Percentiles rank a stretch among this genome's conserved stretches.
These are phyloP conservation scores for Equus quagga DNA, from an alignment of 2,113 vertebrate species.

Conservation along the genomic window DNA sequence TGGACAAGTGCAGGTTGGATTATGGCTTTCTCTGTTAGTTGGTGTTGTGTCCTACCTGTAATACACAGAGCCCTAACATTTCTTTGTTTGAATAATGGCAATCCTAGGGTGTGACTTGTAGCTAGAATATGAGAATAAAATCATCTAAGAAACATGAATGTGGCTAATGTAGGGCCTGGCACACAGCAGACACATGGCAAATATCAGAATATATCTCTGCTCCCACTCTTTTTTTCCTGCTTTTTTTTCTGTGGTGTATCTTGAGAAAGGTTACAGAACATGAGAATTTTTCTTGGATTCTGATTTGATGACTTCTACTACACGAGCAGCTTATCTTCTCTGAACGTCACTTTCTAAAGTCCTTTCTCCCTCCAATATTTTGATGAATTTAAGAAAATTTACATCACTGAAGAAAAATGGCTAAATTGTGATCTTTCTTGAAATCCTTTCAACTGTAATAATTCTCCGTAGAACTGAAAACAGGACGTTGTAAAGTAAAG, in stretches of 20 bases:
- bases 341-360: neutral
- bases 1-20: neutral
- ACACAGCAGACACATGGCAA: neutral
- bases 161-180: neutral
- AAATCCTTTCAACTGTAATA: neutral
- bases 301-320: neutral
- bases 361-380: neutral
- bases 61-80: neutral
- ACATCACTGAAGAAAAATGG: neutral
- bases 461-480: neutral
- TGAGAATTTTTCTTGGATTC: neutral
- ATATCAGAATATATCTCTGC: neutral
- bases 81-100: neutral
- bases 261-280: neutral
- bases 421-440: neutral
- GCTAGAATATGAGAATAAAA: neutral
- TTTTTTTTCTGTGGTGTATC: neutral
- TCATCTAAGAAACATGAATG: neutral
- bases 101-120: neutral
- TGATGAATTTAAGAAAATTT: conserved; percentile 7
- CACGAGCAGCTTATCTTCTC: neutral
- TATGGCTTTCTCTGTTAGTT: neutral
- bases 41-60: neutral
- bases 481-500: neutral
- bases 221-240: neutral